Base-by-base conservation (phyloP, 2,113 vertebrate species). In the Accipiter virgatus region DNA sequence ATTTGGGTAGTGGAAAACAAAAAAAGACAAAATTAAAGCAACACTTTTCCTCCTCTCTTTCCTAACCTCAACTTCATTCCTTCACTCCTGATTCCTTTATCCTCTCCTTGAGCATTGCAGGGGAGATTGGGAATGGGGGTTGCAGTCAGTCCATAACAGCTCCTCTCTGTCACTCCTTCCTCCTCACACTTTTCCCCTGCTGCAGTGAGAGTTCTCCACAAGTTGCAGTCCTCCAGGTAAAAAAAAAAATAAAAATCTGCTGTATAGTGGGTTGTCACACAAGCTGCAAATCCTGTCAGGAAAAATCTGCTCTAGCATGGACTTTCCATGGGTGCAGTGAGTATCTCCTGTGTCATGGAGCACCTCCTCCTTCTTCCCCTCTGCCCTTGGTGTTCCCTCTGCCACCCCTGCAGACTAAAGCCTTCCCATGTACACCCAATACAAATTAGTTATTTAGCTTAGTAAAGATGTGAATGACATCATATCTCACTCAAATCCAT, bases 31-130 rank as follows among this genome's bases (percentile, higher is more conserved):
- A 70, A 55, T 47, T 25, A 43, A 48, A 84, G 16, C 32, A 53
- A 1, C 27, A 62, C 5, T 5, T 63, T 63, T 81, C 10, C n/a
- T 70, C 42, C 11, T 27, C 7, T 27, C 20, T 72, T 78, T 65
- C 34, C 15, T 47, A 56, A 38, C 13, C 2, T 56, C 20, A 53
- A 5, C 6, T 79, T 74, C 4, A 56, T 85, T 88, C 14, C 9
- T 71, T 83, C 1, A 1, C 16, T 90, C 4, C 21, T 40, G 25
- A 77, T 58, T 89, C 14, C 47, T 65, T 67, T 63, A 6, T 18
- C 5, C 7, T 63, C 2, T 2, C 42, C 12, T 34, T 55, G 23
- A 67, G 31, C 1, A 1, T 16, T 34, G 3, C 31, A 80, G 16
- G 6, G 13, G 4, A 72, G 48, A n/a, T 31, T 36, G 20, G 20